phyloP scores from a whole-genome alignment of 2,113 vertebrate genomes.

The Ibidorhyncha struthersii region DNA sequence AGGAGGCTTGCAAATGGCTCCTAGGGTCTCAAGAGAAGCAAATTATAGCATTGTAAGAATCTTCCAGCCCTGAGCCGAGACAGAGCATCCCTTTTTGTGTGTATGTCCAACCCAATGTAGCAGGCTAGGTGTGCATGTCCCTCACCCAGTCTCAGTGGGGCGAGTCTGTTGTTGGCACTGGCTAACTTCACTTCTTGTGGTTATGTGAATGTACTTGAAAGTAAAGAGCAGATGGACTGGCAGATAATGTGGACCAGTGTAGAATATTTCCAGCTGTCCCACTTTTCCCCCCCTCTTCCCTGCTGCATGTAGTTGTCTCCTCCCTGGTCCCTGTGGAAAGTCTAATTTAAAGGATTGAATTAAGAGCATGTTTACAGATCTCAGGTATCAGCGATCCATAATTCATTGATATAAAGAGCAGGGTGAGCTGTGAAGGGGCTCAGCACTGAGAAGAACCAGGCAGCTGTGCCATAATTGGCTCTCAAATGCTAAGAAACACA shows the following conservation, averaged over 20 bases:
- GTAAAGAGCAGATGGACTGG: background rate
- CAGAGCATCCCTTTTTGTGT: background rate
- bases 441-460: background rate
- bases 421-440: background rate
- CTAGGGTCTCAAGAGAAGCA: background rate
- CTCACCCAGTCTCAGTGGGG: background rate
- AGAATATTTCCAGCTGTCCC: background rate
- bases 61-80: background rate
- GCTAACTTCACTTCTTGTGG: background rate
- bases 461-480: background rate
- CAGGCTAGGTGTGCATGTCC: background rate
- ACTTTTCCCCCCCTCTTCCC: background rate
- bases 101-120: background rate
- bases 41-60: background rate
- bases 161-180: background rate
- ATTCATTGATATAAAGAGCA: background rate
- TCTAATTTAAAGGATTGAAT: background rate
- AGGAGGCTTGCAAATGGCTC: background rate
- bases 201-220: background rate
- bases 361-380: background rate
- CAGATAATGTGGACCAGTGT: rapidly evolving
- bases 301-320: background rate
- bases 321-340: background rate
- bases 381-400: background rate
- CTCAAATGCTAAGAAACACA: background rate